Percentiles rank a stretch among this genome's conserved stretches.
These are phyloP conservation scores for Notothenia coriiceps DNA, from an alignment of 2,113 vertebrate genomes.

Conservation along the genomic window DNA sequence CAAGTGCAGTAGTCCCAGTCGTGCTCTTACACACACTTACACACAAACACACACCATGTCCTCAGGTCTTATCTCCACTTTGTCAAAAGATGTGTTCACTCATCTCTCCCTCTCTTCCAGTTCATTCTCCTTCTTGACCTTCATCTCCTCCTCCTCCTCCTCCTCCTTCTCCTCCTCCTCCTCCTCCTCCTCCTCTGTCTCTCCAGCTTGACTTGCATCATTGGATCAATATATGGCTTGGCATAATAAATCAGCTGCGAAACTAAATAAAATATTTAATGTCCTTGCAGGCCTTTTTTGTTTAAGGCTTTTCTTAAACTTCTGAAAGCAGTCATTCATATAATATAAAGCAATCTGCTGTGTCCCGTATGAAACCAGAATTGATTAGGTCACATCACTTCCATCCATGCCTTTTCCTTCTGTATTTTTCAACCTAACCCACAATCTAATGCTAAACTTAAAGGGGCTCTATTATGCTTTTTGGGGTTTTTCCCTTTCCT, in stretches of 20 bases:
- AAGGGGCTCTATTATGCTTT: too few relatives aligned
- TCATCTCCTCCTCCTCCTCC: conserved; percentile 36
- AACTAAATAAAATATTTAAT: conserved; percentile 57
- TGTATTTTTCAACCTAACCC: too few relatives aligned
- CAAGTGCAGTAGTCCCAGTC: conserved; percentile 16
- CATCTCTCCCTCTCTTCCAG: conserved; percentile 40
- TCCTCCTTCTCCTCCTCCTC: conserved; percentile 38
- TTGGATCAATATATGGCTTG: conserved; percentile 64
- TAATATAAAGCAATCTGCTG: too few relatives aligned
- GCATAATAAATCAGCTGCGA: conserved; percentile 63
- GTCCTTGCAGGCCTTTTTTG: conserved; percentile 50
- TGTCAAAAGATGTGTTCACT: conserved; percentile 50
- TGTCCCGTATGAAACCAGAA: too few relatives aligned
- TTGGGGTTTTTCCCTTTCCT: too few relatives aligned
- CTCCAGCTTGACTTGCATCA: conserved; percentile 45
- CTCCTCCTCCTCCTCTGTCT: conserved; percentile 40
- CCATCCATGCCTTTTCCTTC: too few relatives aligned
- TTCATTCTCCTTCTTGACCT: conserved; percentile 60
- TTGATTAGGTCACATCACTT: too few relatives aligned
- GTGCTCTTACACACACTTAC: not conserved
- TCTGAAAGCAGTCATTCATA: too few relatives aligned
- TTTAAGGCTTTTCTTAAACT: too few relatives aligned
- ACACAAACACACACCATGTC: conserved; percentile 15
- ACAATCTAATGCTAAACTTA: too few relatives aligned
- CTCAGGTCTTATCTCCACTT: conserved; percentile 50